Evolutionary conservation across 2,888 invertebrate genomes (phyloP).

Genomic region (Diplazon laetatorius): DNA sequence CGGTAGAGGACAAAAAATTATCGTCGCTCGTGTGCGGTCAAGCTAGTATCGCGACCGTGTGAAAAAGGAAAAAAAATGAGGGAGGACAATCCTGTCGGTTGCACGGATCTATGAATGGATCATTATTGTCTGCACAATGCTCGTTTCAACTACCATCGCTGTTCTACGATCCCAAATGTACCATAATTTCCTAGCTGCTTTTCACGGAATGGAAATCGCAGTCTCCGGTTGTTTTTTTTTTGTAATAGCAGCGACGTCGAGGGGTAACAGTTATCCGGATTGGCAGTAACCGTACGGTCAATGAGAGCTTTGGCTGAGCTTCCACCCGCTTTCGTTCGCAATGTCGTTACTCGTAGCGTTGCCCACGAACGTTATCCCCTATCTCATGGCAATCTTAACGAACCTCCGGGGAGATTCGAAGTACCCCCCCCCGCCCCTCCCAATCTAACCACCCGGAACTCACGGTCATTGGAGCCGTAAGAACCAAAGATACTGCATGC

Average conservation of each 20-base stretch:
- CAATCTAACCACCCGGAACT: no score
- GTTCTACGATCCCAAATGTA: background rate
- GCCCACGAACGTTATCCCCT: conserved; percentile 41
- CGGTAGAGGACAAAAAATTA: no score
- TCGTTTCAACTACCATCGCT: background rate
- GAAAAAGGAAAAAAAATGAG: no score
- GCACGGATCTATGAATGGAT: no score
- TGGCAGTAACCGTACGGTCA: conserved; percentile 12
- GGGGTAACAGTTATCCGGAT: background rate
- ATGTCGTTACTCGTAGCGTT: conserved; percentile 40
- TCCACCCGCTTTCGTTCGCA: background rate
- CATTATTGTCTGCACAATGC: background rate
- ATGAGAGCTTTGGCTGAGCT: conserved; percentile 1
- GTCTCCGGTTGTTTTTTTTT: background rate
- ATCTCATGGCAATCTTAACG: conserved; percentile 63
- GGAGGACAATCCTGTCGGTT: no score
- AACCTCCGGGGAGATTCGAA: conserved; percentile 41
- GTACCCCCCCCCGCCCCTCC: no score
- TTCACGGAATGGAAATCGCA: background rate
- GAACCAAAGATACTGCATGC: conserved; percentile 19
- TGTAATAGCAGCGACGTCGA: background rate
- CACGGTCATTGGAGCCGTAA: conserved; percentile 52
- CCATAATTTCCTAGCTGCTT: background rate
- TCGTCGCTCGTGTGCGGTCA: no score
- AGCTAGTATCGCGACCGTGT: no score